Percentiles rank a stretch among this genome's conserved stretches.
Evolutionary conservation across 2,888 invertebrate species (phyloP).

Genomic region (Nebria salina): DNA sequence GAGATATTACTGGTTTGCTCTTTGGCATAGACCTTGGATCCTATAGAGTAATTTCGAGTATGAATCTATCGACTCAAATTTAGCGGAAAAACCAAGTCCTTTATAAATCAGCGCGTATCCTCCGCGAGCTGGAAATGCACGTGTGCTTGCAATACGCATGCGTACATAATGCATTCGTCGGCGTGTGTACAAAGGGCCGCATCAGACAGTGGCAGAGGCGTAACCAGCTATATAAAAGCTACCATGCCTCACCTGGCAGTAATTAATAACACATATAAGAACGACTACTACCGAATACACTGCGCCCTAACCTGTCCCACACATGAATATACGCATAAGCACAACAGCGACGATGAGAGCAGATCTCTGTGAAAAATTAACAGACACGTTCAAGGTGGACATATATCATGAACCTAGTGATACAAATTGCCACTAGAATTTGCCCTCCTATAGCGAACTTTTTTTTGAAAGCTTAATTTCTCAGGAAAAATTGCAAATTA

Average conservation of each 20-base stretch:
- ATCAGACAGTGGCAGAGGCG: conserved; percentile 19
- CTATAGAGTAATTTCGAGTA: conserved; percentile 3
- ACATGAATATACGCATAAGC: conserved; percentile 11
- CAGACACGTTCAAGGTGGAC: conserved; percentile 18
- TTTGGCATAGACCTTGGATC: too few species aligned
- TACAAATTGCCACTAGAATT: conserved; percentile 17
- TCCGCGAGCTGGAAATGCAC: not conserved
- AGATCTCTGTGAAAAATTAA: conserved; percentile 17
- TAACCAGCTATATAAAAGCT: conserved; percentile 13
- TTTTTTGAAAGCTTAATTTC: not conserved
- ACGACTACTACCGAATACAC: conserved; percentile 13
- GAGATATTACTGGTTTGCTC: conserved; percentile 33
- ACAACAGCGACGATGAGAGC: not conserved
- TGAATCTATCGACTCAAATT: too few species aligned
- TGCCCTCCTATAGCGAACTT: not conserved
- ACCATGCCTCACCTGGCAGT: conserved; percentile 12
- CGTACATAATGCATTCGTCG: not conserved
- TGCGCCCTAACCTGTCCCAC: conserved; percentile 10
- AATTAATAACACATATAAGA: conserved; percentile 18
- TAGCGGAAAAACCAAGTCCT: not conserved
- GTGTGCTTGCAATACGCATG: conserved; percentile 13
- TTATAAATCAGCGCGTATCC: conserved; percentile 14
- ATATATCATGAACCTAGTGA: conserved; percentile 27
- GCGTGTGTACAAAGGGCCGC: not conserved
- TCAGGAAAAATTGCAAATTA: not conserved